Percentiles rank a stretch among this genome's conserved stretches.
These are phyloP conservation scores for Cladopsammia gracilis DNA, from an alignment of 64 coral and sea anemone species.

Conservation along the genomic window DNA sequence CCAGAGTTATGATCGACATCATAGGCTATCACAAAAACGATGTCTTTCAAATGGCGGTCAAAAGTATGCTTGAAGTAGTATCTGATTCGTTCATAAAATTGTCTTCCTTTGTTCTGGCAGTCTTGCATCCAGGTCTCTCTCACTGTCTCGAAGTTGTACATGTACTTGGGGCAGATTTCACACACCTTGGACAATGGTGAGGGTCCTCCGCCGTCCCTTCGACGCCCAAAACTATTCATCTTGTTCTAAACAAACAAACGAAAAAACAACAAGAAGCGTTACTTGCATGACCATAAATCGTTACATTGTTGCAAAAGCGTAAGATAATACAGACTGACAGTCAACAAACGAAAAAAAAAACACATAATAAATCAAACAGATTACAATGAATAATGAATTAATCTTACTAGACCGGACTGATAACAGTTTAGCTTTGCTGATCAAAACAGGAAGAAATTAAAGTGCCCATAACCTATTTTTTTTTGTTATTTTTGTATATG, in stretches of 20 bases:
- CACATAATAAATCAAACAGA: too few relatives aligned
- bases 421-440: too few relatives aligned
- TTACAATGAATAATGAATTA: too few relatives aligned
- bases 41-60: conserved; percentile 33
- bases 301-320: too few relatives aligned
- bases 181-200: neutral
- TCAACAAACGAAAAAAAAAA: too few relatives aligned
- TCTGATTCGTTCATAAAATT: neutral
- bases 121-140: conserved; percentile 20
- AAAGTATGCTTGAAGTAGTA: conserved; percentile 9
- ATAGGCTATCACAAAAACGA: conserved; percentile 36
- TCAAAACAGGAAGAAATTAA: too few relatives aligned
- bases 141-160: conserved; percentile 15
- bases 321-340: too few relatives aligned
- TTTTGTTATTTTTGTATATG: too few relatives aligned
- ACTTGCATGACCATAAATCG: too few relatives aligned
- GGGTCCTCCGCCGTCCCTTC: neutral
- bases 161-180: conserved; percentile 3
- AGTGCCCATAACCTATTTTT: too few relatives aligned
- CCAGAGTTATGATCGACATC: conserved; percentile 7
- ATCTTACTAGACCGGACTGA: too few relatives aligned
- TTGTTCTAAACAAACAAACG: neutral
- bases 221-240: neutral
- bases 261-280: too few relatives aligned
- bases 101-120: neutral